Percentiles rank a stretch among this genome's conserved stretches.
These are phyloP conservation scores for Antheraea pernyi DNA, from an alignment of 1,140 invertebrate species.

Conservation along the genomic window DNA sequence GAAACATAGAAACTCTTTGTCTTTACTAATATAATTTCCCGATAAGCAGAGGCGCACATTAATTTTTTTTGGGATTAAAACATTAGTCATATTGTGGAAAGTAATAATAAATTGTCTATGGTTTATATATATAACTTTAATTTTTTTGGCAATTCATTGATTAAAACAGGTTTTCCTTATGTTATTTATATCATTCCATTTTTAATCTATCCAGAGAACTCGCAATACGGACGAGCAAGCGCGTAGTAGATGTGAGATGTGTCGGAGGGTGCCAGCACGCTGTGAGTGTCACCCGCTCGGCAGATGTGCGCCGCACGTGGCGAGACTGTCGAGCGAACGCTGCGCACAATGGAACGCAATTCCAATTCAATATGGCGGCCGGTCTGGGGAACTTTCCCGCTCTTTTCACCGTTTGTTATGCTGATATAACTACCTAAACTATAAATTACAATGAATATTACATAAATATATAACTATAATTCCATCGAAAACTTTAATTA, in stretches of 20 bases:
- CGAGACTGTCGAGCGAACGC: constrained; percentile 39
- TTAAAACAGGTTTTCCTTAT: too few relatives aligned
- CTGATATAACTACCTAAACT: constrained; percentile 20
- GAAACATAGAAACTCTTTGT: too few relatives aligned
- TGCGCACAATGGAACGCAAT: constrained; percentile 65
- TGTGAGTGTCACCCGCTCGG: constrained; percentile 56
- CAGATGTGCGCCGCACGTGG: constrained; percentile 74
- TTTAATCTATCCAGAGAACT: background rate
- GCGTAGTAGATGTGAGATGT: constrained; percentile 12
- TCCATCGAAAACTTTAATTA: background rate
- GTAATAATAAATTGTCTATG: too few relatives aligned
- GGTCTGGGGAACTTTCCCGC: constrained; percentile 64
- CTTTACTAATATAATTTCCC: too few relatives aligned
- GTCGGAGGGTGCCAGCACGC: constrained; percentile 56
- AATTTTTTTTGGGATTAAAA: too few relatives aligned
- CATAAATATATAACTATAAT: background rate
- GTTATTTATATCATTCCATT: too few relatives aligned
- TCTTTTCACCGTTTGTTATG: constrained; percentile 48
- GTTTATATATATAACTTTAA: too few relatives aligned
- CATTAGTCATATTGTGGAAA: too few relatives aligned
- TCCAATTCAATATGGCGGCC: constrained; percentile 53
- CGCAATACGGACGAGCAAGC: background rate
- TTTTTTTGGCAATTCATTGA: too few relatives aligned
- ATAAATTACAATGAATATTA: background rate
- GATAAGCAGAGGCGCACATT: too few relatives aligned